A percentile compares a stretch with the other conserved stretches of the same genome.
These are phyloP conservation scores for Cyphotilapia sp. DNA, from an alignment of 2,113 vertebrate genomes.

Conservation along the genomic window DNA sequence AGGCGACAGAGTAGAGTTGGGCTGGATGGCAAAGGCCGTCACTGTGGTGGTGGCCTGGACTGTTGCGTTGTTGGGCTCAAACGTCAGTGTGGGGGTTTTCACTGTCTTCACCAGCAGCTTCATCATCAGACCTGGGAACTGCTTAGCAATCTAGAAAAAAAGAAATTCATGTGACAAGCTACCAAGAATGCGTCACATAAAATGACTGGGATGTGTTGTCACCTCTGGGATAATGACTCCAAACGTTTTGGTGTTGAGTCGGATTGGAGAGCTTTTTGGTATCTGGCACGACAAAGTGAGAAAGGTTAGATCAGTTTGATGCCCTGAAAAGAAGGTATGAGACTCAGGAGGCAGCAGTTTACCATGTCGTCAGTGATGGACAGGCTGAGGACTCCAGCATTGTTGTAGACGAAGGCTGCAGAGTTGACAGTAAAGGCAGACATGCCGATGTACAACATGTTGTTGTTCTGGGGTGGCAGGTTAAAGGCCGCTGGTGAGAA, in stretches of 20 bases:
- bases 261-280: conserved; percentile 55
- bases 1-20: conserved; percentile 57
- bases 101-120: conserved; percentile 52
- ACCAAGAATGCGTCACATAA: too few relatives aligned
- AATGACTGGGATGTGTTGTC: neutral
- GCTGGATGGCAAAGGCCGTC: conserved; percentile 67
- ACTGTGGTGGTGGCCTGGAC: conserved; percentile 30
- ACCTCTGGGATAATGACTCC: conserved; percentile 65
- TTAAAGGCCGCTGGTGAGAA: conserved; percentile 54
- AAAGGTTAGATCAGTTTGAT: neutral
- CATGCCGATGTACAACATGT: conserved; percentile 70
- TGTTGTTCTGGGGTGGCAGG: conserved; percentile 43
- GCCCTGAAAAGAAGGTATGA: neutral
- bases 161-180: too few relatives aligned
- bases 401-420: conserved; percentile 71
- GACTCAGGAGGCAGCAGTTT: neutral
- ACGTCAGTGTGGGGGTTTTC: conserved; percentile 39
- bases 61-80: conserved; percentile 52
- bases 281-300: conserved; percentile 45
- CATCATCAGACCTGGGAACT: conserved; percentile 67
- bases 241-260: conserved; percentile 67
- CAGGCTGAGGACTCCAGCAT: conserved; percentile 57
- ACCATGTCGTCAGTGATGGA: conserved; percentile 75
- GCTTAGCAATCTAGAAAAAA: conserved; percentile 51
- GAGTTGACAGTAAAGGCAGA: conserved; percentile 61